Conservation (phyloP, 2,113 vertebrate species). For the Misgurnus anguillicaudatus region DNA sequence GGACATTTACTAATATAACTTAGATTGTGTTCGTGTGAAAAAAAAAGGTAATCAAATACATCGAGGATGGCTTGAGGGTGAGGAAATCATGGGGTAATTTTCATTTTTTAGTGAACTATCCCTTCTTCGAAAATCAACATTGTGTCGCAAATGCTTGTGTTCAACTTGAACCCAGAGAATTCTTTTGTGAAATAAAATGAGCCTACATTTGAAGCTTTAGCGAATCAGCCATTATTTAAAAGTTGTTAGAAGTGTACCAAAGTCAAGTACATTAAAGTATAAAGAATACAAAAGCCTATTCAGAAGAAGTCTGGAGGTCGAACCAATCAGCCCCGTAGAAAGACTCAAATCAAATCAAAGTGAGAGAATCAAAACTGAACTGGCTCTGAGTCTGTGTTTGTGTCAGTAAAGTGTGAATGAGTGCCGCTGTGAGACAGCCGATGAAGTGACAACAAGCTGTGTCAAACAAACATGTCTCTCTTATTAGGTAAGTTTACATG, state of each 20-base stretch:
- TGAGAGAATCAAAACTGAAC: not conserved
- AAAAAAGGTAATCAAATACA: too few relatives aligned
- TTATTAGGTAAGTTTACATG: too few relatives aligned
- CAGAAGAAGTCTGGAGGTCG: constrained; percentile 19
- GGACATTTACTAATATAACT: too few relatives aligned
- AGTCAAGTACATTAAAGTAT: constrained; percentile 3
- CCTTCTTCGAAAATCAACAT: too few relatives aligned
- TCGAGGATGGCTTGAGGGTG: too few relatives aligned
- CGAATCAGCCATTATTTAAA: constrained; percentile 15
- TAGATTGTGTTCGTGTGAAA: too few relatives aligned
- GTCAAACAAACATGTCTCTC: constrained; percentile 41
- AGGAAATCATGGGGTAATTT: too few relatives aligned
- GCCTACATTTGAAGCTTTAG: not conserved
- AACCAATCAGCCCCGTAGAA: constrained; percentile 13
- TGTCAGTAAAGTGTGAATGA: constrained; percentile 14
- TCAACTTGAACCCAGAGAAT: too few relatives aligned
- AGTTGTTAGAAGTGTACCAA: not conserved
- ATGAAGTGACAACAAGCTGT: constrained; percentile 39
- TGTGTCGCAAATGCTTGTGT: too few relatives aligned
- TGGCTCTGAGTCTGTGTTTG: constrained; percentile 2
- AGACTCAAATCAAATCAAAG: constrained; percentile 21
- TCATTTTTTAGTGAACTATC: too few relatives aligned
- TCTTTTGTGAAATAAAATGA: not conserved
- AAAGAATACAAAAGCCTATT: not conserved
- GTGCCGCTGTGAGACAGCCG: constrained; percentile 12